Base-by-base conservation (phyloP, 2,797 vertebrate genomes). In the Hephaestus fuliginosus region DNA sequence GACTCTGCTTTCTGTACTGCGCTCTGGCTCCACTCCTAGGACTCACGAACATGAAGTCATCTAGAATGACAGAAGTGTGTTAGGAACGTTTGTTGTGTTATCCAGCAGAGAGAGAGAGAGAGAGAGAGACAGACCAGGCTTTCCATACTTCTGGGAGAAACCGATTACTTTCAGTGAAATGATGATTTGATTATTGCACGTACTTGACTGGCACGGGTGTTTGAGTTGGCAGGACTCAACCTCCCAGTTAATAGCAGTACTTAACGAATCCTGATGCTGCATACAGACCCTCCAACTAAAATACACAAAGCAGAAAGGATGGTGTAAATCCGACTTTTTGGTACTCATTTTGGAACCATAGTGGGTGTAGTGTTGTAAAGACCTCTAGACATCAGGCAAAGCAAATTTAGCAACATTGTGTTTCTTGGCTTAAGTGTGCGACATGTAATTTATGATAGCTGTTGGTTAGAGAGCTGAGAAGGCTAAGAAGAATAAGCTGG, bases 201-300 rank as follows among this genome's bases (percentile, higher is more conserved):
- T 61, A 60, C 86, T 87, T 81, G 79, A 91, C 80, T 85, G 81
- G 84, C 75, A 57, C 36, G 70, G 39, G 68, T 82, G 87, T 94
- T 92, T 93, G 74, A 86, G 76, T 94, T 93, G 91, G 91, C 91
- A 72, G 66, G 73, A 71, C 39, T 41, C 36, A 53, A 71, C 57
- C 73, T 89, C 68, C 67, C n/a, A 72, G 49, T 80, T 93, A 91
- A 92, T 90, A 81, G 73, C 76, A 71, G 70, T 83, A 83, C 76
- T 86, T 84, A 33, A 67, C 28, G 78, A 81, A 84, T 86, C 80
- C 78, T 70, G 67, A 78, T 20, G 70, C 84, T 86, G 71, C 74
- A 76, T 74, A 52, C 60, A 20, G 44, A 72, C 70, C 33, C 49
- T 89, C 85, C 88, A 92, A 89, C 57, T 83, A 89, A 86, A 94